Conservation (phyloP, 2,888 invertebrate species). For the Plebejus anna region DNA sequence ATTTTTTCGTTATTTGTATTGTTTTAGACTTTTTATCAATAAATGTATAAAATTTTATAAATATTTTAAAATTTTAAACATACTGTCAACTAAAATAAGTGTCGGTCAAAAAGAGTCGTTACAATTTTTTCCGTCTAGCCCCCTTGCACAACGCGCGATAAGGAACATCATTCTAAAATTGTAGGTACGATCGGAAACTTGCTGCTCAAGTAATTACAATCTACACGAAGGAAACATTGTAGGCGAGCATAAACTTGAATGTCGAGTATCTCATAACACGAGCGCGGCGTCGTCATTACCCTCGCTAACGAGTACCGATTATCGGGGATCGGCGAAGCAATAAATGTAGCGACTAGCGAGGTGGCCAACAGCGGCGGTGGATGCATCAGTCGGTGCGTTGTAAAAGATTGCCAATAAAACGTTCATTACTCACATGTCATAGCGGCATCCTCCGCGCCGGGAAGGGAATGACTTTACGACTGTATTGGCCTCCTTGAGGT, state of each 20-base stretch:
- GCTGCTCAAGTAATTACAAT: not conserved
- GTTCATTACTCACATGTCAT: constrained; percentile 60
- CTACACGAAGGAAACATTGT: not conserved
- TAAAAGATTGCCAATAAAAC: constrained; percentile 64
- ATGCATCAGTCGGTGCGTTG: constrained; percentile 53
- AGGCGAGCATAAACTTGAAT: not conserved
- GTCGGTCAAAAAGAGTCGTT: too few relatives aligned
- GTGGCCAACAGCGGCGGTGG: constrained; percentile 13
- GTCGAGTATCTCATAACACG: not conserved
- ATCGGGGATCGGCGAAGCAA: not conserved
- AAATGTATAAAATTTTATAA: too few relatives aligned
- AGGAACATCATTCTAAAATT: not conserved
- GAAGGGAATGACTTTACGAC: constrained; percentile 46
- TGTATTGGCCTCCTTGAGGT: constrained; percentile 42
- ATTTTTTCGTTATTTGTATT: too few relatives aligned
- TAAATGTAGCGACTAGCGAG: not conserved
- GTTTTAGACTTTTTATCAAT: too few relatives aligned
- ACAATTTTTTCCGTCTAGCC: too few relatives aligned
- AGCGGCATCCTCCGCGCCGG: constrained; percentile 51
- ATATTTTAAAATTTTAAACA: too few relatives aligned
- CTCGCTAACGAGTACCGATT: not conserved
- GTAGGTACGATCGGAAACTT: not conserved
- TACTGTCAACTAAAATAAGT: too few relatives aligned
- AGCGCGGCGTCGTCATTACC: not conserved
- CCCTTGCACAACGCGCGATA: too few relatives aligned